These are phyloP conservation scores for Poicephalus gulielmi DNA, from an alignment of 2,113 vertebrate genomes.

Conservation along the genomic window DNA sequence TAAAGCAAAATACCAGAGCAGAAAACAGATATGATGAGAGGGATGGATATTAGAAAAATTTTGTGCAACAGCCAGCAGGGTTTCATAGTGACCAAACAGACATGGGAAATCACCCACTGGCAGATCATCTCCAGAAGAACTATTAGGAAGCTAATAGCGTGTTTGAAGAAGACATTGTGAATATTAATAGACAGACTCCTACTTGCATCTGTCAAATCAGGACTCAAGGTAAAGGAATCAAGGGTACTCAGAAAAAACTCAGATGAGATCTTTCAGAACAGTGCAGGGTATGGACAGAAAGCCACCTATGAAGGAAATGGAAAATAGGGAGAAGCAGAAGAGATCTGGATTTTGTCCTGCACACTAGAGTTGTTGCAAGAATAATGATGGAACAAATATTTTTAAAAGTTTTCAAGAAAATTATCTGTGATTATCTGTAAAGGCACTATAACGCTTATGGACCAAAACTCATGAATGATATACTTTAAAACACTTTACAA, in stretches of 20 bases:
- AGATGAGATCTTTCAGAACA: not conserved
- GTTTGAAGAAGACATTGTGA: not conserved
- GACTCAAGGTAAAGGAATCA: not conserved
- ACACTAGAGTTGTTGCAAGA: not conserved
- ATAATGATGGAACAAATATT: not conserved
- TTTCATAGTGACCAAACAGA: not conserved
- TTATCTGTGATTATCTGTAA: not conserved
- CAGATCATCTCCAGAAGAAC: not conserved
- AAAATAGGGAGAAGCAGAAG: not conserved
- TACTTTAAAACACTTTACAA: conserved; percentile 38
- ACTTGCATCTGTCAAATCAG: not conserved
- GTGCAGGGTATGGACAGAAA: not conserved
- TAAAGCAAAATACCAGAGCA: not conserved
- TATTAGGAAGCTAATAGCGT: not conserved
- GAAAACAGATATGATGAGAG: not conserved
- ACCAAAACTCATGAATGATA: conserved; percentile 16
- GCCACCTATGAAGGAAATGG: not conserved
- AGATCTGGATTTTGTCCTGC: not conserved
- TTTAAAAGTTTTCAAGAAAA: not conserved
- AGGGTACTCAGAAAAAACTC: not conserved
- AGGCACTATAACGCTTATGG: conserved; percentile 24
- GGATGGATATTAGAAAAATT: not conserved
- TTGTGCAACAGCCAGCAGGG: not conserved
- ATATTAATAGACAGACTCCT: not conserved
- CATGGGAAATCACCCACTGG: not conserved